Percentiles rank a stretch among this genome's conserved stretches.
These are phyloP conservation scores for Melieria crassipennis DNA, from an alignment of 2,888 invertebrate species.

Conservation along the genomic window DNA sequence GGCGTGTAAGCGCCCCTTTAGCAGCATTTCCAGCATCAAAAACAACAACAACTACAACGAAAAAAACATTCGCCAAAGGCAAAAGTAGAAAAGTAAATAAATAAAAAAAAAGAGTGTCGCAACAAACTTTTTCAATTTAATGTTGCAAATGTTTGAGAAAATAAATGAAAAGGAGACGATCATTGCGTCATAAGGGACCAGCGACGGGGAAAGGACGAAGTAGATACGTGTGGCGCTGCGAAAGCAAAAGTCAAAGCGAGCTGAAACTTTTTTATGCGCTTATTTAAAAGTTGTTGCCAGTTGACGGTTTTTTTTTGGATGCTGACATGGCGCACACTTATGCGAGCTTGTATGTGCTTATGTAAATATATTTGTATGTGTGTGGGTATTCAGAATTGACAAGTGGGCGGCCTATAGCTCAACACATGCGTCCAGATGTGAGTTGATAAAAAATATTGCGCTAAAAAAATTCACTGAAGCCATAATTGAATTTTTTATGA, in stretches of 20 bases:
- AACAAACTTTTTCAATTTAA: constrained; percentile 33
- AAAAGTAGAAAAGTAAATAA: constrained; percentile 1
- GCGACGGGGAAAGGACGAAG: background rate
- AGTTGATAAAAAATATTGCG: too few species aligned
- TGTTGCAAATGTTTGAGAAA: background rate
- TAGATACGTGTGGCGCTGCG: background rate
- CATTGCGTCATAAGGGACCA: background rate
- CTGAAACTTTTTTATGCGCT: constrained; percentile 22
- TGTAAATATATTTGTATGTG: background rate
- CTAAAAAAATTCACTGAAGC: too few species aligned
- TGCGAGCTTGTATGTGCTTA: too few species aligned
- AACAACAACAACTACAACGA: too few species aligned
- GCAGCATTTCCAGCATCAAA: too few species aligned
- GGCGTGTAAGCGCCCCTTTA: too few species aligned
- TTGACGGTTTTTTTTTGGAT: constrained; percentile 24
- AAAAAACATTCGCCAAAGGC: background rate
- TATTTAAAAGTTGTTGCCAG: constrained; percentile 13
- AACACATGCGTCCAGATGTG: too few species aligned
- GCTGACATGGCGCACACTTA: constrained; percentile 6
- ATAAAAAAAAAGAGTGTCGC: constrained; percentile 16
- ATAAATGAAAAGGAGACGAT: background rate
- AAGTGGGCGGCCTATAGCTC: too few species aligned
- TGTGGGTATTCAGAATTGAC: background rate
- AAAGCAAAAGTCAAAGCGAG: background rate
- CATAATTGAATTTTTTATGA: too few species aligned